These are phyloP conservation scores for Matsumyia berberina DNA, from an alignment of 2,888 invertebrate species.

Conservation along the genomic window DNA sequence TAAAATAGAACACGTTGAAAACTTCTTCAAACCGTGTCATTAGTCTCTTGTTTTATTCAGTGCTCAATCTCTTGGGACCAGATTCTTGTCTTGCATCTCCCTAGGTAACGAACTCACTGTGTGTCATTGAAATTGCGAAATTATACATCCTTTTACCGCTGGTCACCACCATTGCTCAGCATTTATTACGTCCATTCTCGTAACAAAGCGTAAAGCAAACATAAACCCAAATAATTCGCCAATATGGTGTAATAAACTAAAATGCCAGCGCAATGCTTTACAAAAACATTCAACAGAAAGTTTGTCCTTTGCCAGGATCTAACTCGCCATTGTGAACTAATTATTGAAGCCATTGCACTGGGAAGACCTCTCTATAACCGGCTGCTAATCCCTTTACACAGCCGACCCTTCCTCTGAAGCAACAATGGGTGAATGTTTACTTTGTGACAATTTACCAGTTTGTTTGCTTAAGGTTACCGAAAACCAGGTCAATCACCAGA, in stretches of 20 bases:
- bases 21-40: no score
- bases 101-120: background rate
- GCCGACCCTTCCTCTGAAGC: constrained; percentile 21
- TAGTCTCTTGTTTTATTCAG: no score
- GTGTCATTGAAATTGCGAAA: constrained; percentile 19
- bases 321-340: constrained; percentile 64
- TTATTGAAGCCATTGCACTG: constrained; percentile 52
- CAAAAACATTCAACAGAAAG: background rate
- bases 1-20: no score
- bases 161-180: constrained; percentile 55
- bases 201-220: constrained; percentile 67
- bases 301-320: constrained; percentile 27
- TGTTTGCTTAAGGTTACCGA: constrained; percentile 73
- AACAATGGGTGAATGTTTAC: constrained; percentile 57
- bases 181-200: constrained; percentile 71
- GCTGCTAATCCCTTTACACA: constrained; percentile 61
- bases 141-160: constrained; percentile 70
- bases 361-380: constrained; percentile 46
- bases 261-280: background rate
- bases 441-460: constrained; percentile 64
- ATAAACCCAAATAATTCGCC: constrained; percentile 59
- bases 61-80: no score
- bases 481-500: constrained; percentile 65
- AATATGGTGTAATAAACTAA: constrained; percentile 66
- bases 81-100: no score